Base-by-base conservation (phyloP, 2,888 invertebrate genomes). In the Boloria selene region DNA sequence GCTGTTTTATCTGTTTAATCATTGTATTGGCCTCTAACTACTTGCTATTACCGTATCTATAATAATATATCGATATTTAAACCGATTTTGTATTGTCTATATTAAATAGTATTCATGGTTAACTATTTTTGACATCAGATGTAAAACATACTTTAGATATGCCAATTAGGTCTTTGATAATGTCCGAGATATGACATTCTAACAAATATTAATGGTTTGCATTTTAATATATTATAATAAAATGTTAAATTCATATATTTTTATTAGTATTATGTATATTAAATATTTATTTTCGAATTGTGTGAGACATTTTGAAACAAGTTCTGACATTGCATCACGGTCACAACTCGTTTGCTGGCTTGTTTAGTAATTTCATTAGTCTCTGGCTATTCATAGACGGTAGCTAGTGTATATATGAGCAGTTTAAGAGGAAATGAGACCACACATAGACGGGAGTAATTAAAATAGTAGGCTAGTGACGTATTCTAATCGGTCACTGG, bases 401-500 rank as follows among this genome's bases (percentile, higher is more conserved):
- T 13, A n/a, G 14, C 18, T 55, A 55, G 17, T 38, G 22, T 17
- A 50, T 65, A 56, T 51, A 45, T 4, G 49, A 44, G 17, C 38
- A 59, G 42, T 42, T 53, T 47, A 52, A 65, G 44, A 65, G 71
- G 67, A 71, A 71, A 69, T 60, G 67, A 69, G 51, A 50, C 64
- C 63, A 59, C 69, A 61, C 65, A 47, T 63, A 52, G 65, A 49
- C 66, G 60, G 58, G 61, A 67, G 68, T 73, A 74, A 74, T 74
- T 74, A 74, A 70, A 73, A 65, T 51, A 54, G 65, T 61, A 71
- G 65, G 67, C 69, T 70, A 72, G 84, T 86, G 88, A 90, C 90
- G 90, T 87, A 89, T 90, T 89, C 89, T 89, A 89, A 90, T 90
- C 90, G 88, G 86, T 84, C 84, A 82, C 84, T 81, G 79, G 83